Conservation (phyloP, 2,797 vertebrate genomes). For the Antennarius maculatus region DNA sequence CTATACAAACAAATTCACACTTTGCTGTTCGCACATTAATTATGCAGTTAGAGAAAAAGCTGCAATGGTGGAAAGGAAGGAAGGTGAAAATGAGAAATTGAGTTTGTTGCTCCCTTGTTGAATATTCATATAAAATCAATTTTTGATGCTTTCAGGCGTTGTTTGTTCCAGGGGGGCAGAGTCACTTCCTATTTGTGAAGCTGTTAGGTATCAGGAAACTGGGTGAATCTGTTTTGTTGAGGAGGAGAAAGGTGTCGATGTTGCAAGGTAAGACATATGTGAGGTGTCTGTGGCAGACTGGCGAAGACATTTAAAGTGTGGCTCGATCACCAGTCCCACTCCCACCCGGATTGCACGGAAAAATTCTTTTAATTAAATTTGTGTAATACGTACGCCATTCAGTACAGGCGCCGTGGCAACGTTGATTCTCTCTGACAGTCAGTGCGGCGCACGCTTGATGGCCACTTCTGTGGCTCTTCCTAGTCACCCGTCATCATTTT, state of each 20-base stretch:
- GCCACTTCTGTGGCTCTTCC: constrained; percentile 59
- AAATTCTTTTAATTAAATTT: constrained; percentile 54
- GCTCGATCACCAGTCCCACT: constrained; percentile 47
- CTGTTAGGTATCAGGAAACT: constrained; percentile 80
- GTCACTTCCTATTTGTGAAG: constrained; percentile 80
- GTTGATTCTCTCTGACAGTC: constrained; percentile 56
- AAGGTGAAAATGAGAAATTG: constrained; percentile 91
- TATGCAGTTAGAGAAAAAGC: constrained; percentile 90
- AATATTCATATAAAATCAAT: constrained; percentile 89
- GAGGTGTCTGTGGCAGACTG: constrained; percentile 60
- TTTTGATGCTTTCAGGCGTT: constrained; percentile 87
- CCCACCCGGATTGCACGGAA: constrained; percentile 39
- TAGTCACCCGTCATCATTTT: constrained; percentile 66
- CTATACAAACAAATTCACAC: constrained; percentile 86
- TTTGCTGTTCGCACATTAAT: constrained; percentile 86
- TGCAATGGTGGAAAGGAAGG: constrained; percentile 82
- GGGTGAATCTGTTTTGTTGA: constrained; percentile 68
- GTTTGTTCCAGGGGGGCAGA: constrained; percentile 85
- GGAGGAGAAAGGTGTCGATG: constrained; percentile 71
- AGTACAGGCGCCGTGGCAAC: background rate
- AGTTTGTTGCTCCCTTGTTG: constrained; percentile 79
- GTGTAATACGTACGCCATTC: constrained; percentile 55
- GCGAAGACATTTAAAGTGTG: constrained; percentile 58
- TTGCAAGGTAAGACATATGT: constrained; percentile 68
- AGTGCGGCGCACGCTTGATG: constrained; percentile 33